These are phyloP conservation scores for Drosophila helvetica DNA, from an alignment of 2,888 invertebrate genomes.

Conservation along the genomic window DNA sequence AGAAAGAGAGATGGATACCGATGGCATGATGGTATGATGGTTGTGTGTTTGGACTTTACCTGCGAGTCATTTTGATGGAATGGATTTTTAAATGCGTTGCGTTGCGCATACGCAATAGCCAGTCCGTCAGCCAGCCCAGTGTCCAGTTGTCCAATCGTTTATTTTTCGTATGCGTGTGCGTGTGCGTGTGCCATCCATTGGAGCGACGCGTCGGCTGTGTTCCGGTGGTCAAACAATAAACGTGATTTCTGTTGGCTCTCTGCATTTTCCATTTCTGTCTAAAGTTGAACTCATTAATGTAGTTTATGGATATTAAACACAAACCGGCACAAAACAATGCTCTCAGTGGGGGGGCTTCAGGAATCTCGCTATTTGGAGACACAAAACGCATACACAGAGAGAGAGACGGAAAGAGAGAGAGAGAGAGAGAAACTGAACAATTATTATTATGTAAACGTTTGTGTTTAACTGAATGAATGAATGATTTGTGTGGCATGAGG, in stretches of 20 bases:
- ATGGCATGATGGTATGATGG: background rate
- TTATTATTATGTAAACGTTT: slow-evolving; percentile 27
- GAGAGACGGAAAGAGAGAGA: background rate
- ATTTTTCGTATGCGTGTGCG: slow-evolving; percentile 36
- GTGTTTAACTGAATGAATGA: slow-evolving; percentile 17
- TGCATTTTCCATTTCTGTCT: slow-evolving; percentile 9
- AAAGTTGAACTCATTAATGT: slow-evolving; percentile 65
- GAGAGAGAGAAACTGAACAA: slow-evolving; percentile 16
- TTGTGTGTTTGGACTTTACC: slow-evolving; percentile 7
- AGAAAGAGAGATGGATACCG: background rate
- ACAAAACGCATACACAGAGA: background rate
- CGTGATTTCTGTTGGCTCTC: slow-evolving; percentile 36
- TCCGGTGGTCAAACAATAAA: slow-evolving; percentile 54
- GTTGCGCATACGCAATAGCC: slow-evolving; percentile 21
- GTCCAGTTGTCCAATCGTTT: slow-evolving; percentile 13
- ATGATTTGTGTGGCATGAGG: background rate
- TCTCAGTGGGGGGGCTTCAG: slow-evolving; percentile 12
- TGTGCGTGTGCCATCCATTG: slow-evolving; percentile 23
- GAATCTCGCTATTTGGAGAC: background rate
- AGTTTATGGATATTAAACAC: slow-evolving; percentile 72
- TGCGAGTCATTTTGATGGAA: slow-evolving; percentile 13
- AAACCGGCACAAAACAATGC: slow-evolving; percentile 52
- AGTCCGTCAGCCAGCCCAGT: slow-evolving; percentile 2
- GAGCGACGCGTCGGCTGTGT: slow-evolving; percentile 17
- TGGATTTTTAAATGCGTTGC: slow-evolving; percentile 39